phyloP scores from a whole-genome alignment of 2,888 invertebrate genomes.

The Reticulitermes lucifugus region DNA sequence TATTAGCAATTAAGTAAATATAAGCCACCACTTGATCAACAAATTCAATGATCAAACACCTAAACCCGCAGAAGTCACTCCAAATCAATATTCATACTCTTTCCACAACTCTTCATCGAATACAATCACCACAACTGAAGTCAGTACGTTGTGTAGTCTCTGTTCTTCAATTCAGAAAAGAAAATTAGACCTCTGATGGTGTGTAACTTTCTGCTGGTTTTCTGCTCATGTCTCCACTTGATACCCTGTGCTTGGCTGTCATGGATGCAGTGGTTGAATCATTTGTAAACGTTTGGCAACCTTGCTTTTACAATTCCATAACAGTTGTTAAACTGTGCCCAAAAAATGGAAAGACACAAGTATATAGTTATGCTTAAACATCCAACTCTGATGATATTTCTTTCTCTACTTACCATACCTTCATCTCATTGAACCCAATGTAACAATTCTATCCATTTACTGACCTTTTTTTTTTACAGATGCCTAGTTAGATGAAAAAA shows the following conservation, averaged over 20 bases:
- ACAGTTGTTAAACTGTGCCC: conserved; percentile 52
- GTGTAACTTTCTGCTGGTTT: conserved; percentile 4
- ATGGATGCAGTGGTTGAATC: conserved; percentile 29
- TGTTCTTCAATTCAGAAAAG: conserved; percentile 2
- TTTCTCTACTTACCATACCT: not conserved
- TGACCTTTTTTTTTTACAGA: not conserved
- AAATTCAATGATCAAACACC: no score
- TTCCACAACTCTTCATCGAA: not conserved
- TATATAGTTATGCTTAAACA: conserved; percentile 7
- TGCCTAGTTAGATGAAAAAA: no score
- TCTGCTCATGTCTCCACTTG: conserved; percentile 33
- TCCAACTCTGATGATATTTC: not conserved
- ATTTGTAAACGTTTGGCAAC: conserved; percentile 26
- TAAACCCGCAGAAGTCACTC: no score
- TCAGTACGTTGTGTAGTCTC: not conserved
- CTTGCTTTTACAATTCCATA: conserved; percentile 52
- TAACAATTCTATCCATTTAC: not conserved
- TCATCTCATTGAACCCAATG: not conserved
- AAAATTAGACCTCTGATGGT: not conserved
- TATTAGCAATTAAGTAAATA: no score
- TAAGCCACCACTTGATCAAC: no score
- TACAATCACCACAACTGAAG: not conserved
- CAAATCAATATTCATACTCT: no score
- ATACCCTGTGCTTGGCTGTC: conserved; percentile 41
- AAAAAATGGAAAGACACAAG: conserved; percentile 44